phyloP scores from a whole-genome alignment of 2,797 vertebrate species.

The Rhinogobio ventralis region DNA sequence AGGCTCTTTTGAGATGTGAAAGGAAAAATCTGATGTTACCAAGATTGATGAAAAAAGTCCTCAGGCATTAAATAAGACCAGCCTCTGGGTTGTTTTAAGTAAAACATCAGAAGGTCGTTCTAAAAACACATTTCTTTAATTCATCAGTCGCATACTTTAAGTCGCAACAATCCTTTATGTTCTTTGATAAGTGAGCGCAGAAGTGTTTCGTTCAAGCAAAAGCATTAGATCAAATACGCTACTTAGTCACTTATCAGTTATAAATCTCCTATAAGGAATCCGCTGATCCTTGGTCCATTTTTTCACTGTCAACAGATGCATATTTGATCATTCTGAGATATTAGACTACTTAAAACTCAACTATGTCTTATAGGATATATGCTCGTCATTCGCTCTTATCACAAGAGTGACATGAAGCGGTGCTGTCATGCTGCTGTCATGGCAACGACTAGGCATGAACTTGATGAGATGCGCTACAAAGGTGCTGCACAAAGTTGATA shows the following conservation, averaged over 20 bases:
- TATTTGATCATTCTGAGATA: conserved; percentile 13
- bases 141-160: conserved; percentile 35
- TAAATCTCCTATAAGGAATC: conserved; percentile 15
- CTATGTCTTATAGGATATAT: conserved; percentile 14
- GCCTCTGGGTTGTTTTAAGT: conserved; percentile 20
- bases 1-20: conserved; percentile 32
- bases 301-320: not conserved
- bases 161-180: conserved; percentile 5
- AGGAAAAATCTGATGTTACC: conserved; percentile 39
- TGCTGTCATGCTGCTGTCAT: conserved; percentile 66
- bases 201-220: not conserved
- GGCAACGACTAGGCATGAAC: conserved; percentile 56
- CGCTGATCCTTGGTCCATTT: not conserved
- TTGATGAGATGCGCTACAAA: conserved; percentile 46
- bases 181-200: not conserved
- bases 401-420: conserved; percentile 59
- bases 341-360: conserved; percentile 11
- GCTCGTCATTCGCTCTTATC: conserved; percentile 57
- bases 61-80: conserved; percentile 45
- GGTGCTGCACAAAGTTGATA: conserved; percentile 12
- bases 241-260: conserved; percentile 18
- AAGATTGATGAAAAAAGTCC: conserved; percentile 41
- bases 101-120: conserved; percentile 42
- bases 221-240: not conserved
- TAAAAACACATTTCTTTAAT: conserved; percentile 41